These are phyloP conservation scores for Montifringilla adamsi DNA, from an alignment of 2,113 vertebrate species.

Conservation along the genomic window DNA sequence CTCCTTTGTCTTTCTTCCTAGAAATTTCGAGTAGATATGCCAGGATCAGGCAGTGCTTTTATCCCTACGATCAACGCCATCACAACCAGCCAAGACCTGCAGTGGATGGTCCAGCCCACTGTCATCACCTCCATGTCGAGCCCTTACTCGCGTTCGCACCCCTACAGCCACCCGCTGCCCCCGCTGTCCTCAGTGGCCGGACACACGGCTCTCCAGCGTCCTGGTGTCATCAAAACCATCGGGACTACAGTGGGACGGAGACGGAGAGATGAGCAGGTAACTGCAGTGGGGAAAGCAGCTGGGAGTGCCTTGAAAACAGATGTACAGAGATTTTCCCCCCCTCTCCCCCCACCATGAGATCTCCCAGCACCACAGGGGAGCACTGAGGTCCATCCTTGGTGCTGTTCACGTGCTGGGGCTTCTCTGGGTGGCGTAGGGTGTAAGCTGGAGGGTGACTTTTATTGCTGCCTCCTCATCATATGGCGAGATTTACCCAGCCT, in stretches of 20 bases:
- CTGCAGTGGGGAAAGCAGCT: neutral
- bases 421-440: neutral
- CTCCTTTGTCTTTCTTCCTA: conserved; percentile 52
- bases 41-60: conserved; percentile 97
- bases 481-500: neutral
- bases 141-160: conserved; percentile 90
- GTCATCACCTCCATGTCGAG: conserved; percentile 99
- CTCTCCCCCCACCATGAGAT: accelerated
- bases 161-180: conserved; percentile 87
- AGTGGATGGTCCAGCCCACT: conserved; percentile 99
- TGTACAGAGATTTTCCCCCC: accelerated
- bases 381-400: accelerated
- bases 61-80: conserved; percentile 99
- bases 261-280: conserved; percentile 94
- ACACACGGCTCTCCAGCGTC: conserved; percentile 88
- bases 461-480: neutral
- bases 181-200: conserved; percentile 83
- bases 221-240: conserved; percentile 95
- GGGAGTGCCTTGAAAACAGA: neutral
- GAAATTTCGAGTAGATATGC: conserved; percentile 99
- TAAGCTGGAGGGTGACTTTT: neutral
- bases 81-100: conserved; percentile 98
- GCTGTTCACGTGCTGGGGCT: neutral
- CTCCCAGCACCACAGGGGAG: neutral
- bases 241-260: conserved; percentile 90